Percentiles rank a stretch among this genome's conserved stretches.
Conservation (phyloP, 1,140 invertebrate genomes). For the Antheraea mylitta region DNA sequence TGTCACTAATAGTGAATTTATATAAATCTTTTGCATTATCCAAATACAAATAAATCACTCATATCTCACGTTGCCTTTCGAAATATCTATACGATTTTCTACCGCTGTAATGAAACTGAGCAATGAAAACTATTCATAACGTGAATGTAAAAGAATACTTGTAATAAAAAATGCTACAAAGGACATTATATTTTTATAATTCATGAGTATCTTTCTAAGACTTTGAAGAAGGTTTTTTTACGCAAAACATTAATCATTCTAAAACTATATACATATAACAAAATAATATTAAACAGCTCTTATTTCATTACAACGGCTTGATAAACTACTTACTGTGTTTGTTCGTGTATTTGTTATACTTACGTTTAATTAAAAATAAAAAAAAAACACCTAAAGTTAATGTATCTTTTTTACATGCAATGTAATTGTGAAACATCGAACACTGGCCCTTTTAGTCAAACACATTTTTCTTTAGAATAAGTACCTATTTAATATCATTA, state of each 20-base stretch:
- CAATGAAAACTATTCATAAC: background rate
- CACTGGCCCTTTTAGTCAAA: conserved; percentile 68
- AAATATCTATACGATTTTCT: conserved; percentile 25
- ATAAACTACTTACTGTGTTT: conserved; percentile 30
- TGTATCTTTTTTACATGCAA: conserved; percentile 11
- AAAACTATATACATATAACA: too few relatives aligned
- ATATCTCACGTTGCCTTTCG: conserved; percentile 10
- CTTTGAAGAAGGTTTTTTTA: too few relatives aligned
- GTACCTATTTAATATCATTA: conserved; percentile 54
- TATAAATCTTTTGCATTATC: background rate
- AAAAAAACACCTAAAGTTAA: background rate
- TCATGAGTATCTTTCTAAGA: too few relatives aligned
- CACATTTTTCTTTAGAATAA: conserved; percentile 66
- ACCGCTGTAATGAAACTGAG: background rate
- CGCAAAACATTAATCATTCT: too few relatives aligned
- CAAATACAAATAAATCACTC: background rate
- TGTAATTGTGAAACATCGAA: conserved; percentile 51
- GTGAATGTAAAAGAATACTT: too few relatives aligned
- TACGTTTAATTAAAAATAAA: background rate
- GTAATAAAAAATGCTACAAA: too few relatives aligned
- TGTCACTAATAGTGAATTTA: too few relatives aligned
- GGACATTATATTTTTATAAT: too few relatives aligned
- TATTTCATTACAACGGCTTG: background rate
- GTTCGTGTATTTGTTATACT: conserved; percentile 26
- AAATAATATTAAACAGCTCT: background rate